Evolutionary conservation across 2,888 invertebrate genomes (phyloP), one percentile per base, ranked within the genome.

Genomic region (Himalopsyche anomala): DNA sequence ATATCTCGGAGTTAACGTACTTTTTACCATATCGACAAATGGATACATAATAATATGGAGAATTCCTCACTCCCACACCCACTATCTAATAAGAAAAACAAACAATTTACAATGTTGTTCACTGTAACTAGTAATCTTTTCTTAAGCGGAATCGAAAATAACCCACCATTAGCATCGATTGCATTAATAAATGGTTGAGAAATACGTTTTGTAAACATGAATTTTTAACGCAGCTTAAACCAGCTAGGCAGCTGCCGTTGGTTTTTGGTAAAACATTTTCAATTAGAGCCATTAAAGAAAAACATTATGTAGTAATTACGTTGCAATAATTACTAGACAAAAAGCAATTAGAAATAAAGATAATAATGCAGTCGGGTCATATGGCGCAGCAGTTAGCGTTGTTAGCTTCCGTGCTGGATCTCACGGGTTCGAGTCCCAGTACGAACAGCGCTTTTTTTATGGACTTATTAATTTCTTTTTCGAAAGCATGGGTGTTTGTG

Each of bases 101-200:
- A 62, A 62, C 62, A 62, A 62, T 28, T 62, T 62, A 62, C 62
- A 62, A 28, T 62, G 9, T 19, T 19, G 19, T 62, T 1, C 19
- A 62, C 12, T 51, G 51, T 15, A 51, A 51, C 51, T 15, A 15
- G 51, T 15, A 51, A 51, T 51, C 51, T 51, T 51, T 51, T 51
- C 15, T 51, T 51, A 15, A 51, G 51, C 51, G 3, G 51, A 51
- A 3, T 51, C 51, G 62, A 62, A 62, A 62, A 62, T 62, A 19
- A 28, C 62, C 62, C 28, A 62, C 28, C 62, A 62, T 62, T 62
- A 62, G 62, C 62, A 62, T 62, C 62, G n/a, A 62, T 62, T 62
- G n/a, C 62, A 19, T 62, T 62, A 62, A 62, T 62, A 62, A 62
- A 62, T 62, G 19, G 62, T 62, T 62, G 62, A 62, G 62, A 19